These are phyloP conservation scores for Pelodytes ibericus DNA, from an alignment of 2,797 vertebrate species.

Conservation along the genomic window DNA sequence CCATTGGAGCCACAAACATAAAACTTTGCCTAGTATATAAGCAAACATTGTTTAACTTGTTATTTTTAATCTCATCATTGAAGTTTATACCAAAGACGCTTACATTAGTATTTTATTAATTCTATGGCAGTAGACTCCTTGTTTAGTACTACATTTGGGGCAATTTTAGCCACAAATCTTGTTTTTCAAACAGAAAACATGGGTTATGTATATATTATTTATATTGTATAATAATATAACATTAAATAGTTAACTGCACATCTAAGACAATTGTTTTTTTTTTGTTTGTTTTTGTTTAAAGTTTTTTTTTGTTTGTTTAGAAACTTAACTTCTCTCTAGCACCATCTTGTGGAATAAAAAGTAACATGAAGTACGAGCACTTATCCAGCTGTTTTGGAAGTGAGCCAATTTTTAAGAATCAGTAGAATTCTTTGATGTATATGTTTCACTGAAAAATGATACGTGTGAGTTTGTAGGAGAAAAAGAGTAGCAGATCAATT, in stretches of 20 bases:
- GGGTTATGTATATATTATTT: too few relatives aligned
- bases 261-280: too few relatives aligned
- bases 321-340: constrained; percentile 69
- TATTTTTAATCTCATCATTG: too few relatives aligned
- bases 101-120: too few relatives aligned
- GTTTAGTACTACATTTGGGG: too few relatives aligned
- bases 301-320: not conserved
- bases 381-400: constrained; percentile 20
- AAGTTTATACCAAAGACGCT: too few relatives aligned
- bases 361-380: constrained; percentile 57
- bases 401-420: constrained; percentile 39
- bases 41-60: constrained; percentile 12
- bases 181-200: too few relatives aligned
- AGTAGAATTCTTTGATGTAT: constrained; percentile 30
- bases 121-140: too few relatives aligned
- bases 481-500: constrained; percentile 61
- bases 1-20: constrained; percentile 31
- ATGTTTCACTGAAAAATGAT: constrained; percentile 57
- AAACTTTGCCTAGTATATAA: constrained; percentile 26
- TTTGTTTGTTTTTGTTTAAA: too few relatives aligned
- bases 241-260: too few relatives aligned
- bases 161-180: too few relatives aligned
- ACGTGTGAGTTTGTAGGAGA: constrained; percentile 54
- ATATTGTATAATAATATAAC: too few relatives aligned
- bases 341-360: constrained; percentile 76